Base-by-base conservation (phyloP, 2,888 invertebrate genomes). In the Drosophila maculinotata region DNA sequence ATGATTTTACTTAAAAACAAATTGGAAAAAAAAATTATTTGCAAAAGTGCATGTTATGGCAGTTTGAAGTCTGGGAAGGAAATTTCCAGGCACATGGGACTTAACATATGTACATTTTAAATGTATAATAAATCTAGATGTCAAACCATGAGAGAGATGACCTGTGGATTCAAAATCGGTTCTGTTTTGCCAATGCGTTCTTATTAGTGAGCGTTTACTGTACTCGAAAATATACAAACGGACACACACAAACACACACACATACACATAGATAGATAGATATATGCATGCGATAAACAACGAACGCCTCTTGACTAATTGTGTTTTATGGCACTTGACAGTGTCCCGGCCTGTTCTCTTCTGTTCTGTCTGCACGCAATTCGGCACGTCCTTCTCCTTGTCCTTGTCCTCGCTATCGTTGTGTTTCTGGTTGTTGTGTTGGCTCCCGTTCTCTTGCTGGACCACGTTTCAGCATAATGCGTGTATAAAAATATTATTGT, bases 251-350 rank as follows among this genome's bases (percentile, higher is more conserved):
- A 12, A 26, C 7, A 35, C 3, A 15, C n/a, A 41, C 5, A 12
- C 7, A n/a, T 5, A 9, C n/a, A 31, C 23, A 38, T 2, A 25
- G 14, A 14, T 14, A 7, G 15, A 36, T 26, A 9, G 9, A 28
- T 17, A 12, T 17, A 45, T 45, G 30, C 12, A 20, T 30, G 41
- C 54, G 42, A 52, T 52, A 56, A 52, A 52, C 62, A 69, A 44
- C 47, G 52, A 62, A 52, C 48, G 73, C 52, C 63, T 58, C 63
- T 72, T 73, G 73, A 73, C 80, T 79, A 79, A 79, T 79, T 81
- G 79, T 76, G 79, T 69, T 76, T 76, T 79, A 76, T 70, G 73
- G 45, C 58, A 67, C 67, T 67, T 73, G 73, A 67, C 58, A 59
- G 53, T 45, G 30, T 15, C 23, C 23, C 42, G 30, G 14, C 8